A percentile compares a stretch with the other conserved stretches of the same genome.
phyloP scores from a whole-genome alignment of 2,888 invertebrate species.

The Philonicus albiceps region DNA sequence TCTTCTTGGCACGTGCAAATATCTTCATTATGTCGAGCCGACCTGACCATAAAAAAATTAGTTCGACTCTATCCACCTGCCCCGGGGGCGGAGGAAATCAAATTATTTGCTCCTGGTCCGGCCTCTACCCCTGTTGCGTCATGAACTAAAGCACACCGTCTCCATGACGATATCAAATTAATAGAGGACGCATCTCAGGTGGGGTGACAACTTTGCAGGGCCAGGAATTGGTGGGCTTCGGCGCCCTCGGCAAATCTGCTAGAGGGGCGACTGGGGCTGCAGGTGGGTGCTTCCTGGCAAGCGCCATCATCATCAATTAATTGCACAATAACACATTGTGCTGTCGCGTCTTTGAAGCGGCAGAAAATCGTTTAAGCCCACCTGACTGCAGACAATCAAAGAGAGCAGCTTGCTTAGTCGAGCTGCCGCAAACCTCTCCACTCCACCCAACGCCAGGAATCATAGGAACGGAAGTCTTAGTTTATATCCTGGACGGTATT shows the following conservation, averaged over 20 bases:
- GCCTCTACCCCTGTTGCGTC: not conserved
- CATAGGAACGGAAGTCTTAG: slow-evolving; percentile 19
- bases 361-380: slow-evolving; percentile 15
- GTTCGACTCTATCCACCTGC: not conserved
- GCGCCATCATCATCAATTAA: slow-evolving; percentile 18
- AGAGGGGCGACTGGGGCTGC: not conserved
- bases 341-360: not conserved
- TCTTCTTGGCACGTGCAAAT: slow-evolving; percentile 17
- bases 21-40: slow-evolving; percentile 19
- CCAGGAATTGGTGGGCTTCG: not conserved
- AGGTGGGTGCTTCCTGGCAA: not conserved
- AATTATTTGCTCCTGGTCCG: not conserved
- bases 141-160: not conserved
- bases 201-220: slow-evolving; percentile 17
- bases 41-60: slow-evolving; percentile 18
- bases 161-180: slow-evolving; percentile 27
- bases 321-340: slow-evolving; percentile 15
- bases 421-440: not conserved
- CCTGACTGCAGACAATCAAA: slow-evolving; percentile 24
- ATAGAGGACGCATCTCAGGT: not conserved
- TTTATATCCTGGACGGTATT: not conserved
- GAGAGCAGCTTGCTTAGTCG: not conserved
- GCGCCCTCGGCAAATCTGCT: not conserved
- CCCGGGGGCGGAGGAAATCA: not conserved
- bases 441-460: not conserved